Percentiles rank a stretch among this genome's conserved stretches.
Conservation (phyloP, 2,797 vertebrate genomes). For the Acropternis orthonyx region DNA sequence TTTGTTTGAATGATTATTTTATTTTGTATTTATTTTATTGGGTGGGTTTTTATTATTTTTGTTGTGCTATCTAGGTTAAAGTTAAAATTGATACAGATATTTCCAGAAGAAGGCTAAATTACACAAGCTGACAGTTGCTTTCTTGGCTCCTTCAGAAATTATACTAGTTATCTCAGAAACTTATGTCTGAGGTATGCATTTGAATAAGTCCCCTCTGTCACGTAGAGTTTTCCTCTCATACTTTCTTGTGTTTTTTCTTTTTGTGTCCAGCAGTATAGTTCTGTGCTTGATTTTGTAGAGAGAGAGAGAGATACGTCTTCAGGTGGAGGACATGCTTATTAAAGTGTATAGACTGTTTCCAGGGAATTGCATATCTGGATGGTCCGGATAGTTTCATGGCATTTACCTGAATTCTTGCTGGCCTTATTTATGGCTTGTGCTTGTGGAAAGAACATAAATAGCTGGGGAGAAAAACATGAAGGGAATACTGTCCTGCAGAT, state of each 20-base stretch:
- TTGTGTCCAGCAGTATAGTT: not conserved
- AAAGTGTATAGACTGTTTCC: not conserved
- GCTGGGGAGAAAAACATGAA: not conserved
- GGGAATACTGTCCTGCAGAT: slow-evolving; percentile 14
- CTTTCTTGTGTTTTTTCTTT: not conserved
- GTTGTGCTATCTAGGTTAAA: not conserved
- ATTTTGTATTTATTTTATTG: not conserved
- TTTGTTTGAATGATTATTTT: not conserved
- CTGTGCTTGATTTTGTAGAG: not conserved
- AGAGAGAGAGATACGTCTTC: not conserved
- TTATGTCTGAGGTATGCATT: not conserved
- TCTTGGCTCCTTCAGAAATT: not conserved
- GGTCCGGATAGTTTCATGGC: not conserved
- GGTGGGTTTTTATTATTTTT: not conserved
- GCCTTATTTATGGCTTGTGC: not conserved
- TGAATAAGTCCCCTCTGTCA: not conserved
- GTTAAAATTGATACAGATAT: not conserved
- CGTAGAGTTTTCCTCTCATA: not conserved
- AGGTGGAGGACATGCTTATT: not conserved
- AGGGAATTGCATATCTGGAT: not conserved
- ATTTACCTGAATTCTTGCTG: not conserved
- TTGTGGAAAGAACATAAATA: not conserved
- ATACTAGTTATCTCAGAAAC: not conserved
- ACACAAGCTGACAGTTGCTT: not conserved
- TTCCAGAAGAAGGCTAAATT: not conserved